phyloP scores from a whole-genome alignment of 2,113 vertebrate genomes.

The Oncorhynchus masou region DNA sequence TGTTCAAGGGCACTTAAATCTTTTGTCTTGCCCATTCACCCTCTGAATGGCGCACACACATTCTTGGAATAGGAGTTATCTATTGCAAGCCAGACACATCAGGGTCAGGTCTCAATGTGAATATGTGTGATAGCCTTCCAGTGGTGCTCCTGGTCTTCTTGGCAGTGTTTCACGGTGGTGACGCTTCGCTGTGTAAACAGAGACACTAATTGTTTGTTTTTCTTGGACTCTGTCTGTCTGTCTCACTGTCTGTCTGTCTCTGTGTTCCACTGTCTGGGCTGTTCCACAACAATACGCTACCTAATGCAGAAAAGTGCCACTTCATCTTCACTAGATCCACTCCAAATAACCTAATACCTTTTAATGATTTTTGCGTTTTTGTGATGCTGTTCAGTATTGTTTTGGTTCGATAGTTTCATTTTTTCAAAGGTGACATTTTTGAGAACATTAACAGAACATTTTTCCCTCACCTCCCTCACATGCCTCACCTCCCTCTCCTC shows the following conservation, averaged over 20 bases:
- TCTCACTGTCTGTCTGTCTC: no score
- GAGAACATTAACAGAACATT: not conserved
- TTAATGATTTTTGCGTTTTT: conserved; percentile 9
- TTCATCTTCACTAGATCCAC: not conserved
- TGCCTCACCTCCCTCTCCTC: rapidly evolving
- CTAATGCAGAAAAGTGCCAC: not conserved
- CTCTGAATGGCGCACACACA: no score
- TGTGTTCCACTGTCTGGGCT: no score
- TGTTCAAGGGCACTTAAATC: no score
- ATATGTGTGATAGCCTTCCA: not conserved
- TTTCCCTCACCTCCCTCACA: no score
- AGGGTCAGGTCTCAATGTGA: not conserved
- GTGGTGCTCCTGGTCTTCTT: not conserved
- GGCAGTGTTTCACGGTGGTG: not conserved
- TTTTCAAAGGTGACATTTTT: not conserved
- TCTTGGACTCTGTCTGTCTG: not conserved
- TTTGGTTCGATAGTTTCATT: conserved; percentile 19
- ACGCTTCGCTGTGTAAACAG: conserved; percentile 12
- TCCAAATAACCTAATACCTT: not conserved
- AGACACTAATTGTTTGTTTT: not conserved
- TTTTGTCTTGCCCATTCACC: no score
- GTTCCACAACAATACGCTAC: not conserved
- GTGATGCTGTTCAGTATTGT: not conserved
- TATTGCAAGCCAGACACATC: not conserved
- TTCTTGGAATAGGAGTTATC: no score